phyloP scores from a whole-genome alignment of 2,888 invertebrate species.

The Hemicrepidius hirtus region DNA sequence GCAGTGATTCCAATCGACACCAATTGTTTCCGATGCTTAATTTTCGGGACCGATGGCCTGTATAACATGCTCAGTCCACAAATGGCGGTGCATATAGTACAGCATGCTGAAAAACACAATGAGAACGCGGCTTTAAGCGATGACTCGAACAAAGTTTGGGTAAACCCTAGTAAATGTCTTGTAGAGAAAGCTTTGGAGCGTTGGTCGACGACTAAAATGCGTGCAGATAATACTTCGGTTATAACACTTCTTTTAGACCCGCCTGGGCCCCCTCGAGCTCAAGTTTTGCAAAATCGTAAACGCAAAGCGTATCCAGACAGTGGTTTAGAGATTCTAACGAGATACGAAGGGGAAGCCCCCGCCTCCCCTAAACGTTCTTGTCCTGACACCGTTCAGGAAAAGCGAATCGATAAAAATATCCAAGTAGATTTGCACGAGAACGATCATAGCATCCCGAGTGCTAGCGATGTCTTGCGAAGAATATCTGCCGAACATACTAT shows the following conservation, averaged over 20 bases:
- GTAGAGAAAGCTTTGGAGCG: slow-evolving; percentile 86
- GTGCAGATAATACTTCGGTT: slow-evolving; percentile 97
- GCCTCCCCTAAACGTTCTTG: slow-evolving; percentile 33
- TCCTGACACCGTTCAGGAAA: neutral
- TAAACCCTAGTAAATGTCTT: slow-evolving; percentile 93
- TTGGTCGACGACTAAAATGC: slow-evolving; percentile 89
- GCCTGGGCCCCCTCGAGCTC: slow-evolving; percentile 85
- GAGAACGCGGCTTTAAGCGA: slow-evolving; percentile 77
- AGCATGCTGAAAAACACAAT: slow-evolving; percentile 87
- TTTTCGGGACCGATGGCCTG: slow-evolving; percentile 97
- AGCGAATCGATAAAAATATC: slow-evolving; percentile 22
- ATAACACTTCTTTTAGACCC: slow-evolving; percentile 94
- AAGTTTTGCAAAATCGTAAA: slow-evolving; percentile 73
- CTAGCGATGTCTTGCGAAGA: slow-evolving; percentile 15
- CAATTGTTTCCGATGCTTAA: slow-evolving; percentile 86
- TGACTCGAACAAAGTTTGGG: slow-evolving; percentile 76
- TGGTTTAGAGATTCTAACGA: slow-evolving; percentile 68
- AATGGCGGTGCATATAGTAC: slow-evolving; percentile 89
- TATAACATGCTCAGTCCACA: slow-evolving; percentile 96
- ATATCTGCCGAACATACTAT: slow-evolving; percentile 16
- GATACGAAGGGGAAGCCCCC: slow-evolving; percentile 56
- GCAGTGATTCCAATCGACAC: slow-evolving; percentile 89
- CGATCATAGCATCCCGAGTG: neutral
- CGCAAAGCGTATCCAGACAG: slow-evolving; percentile 61
- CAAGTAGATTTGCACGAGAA: slow-evolving; percentile 11